Conservation (phyloP, 2,113 vertebrate genomes). For the Mola mola region DNA sequence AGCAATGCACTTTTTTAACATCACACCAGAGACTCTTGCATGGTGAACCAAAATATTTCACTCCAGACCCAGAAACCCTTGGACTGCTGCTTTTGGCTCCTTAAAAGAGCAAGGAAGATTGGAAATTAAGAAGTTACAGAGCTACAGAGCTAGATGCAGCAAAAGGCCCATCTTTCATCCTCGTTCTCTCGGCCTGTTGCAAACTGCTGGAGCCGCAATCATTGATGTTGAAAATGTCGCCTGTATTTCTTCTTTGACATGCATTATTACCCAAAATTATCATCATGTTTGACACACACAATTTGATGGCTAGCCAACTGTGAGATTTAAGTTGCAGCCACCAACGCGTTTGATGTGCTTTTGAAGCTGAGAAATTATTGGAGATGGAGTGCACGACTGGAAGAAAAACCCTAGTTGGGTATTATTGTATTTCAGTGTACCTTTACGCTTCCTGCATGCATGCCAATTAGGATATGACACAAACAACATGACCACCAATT, state of each 20-base stretch:
- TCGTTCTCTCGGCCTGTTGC: slow-evolving; percentile 16
- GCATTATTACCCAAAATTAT: slow-evolving; percentile 41
- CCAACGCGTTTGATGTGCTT: slow-evolving; percentile 32
- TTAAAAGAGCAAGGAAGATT: slow-evolving; percentile 11
- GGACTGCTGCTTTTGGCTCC: background rate
- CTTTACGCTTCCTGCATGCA: slow-evolving; percentile 32
- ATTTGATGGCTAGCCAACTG: slow-evolving; percentile 46
- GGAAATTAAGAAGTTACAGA: slow-evolving; percentile 21
- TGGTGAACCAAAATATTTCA: slow-evolving; percentile 15
- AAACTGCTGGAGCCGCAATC: slow-evolving; percentile 23
- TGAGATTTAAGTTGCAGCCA: slow-evolving; percentile 33
- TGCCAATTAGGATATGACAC: slow-evolving; percentile 42
- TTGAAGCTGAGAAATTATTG: slow-evolving; percentile 39
- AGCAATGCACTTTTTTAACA: slow-evolving; percentile 23
- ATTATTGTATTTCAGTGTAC: slow-evolving; percentile 24
- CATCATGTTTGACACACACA: slow-evolving; percentile 34
- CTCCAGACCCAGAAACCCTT: slow-evolving; percentile 9
- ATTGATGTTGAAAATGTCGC: slow-evolving; percentile 51
- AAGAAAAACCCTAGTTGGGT: slow-evolving; percentile 1
- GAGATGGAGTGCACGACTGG: background rate
- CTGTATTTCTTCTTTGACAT: slow-evolving; percentile 37
- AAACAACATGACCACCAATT: slow-evolving; percentile 38
- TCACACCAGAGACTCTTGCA: slow-evolving; percentile 14
- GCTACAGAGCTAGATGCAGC: background rate
- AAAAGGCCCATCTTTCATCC: slow-evolving; percentile 36